Base-by-base conservation (phyloP, 1,140 invertebrate species). In the Pachypeltis micranthus region DNA sequence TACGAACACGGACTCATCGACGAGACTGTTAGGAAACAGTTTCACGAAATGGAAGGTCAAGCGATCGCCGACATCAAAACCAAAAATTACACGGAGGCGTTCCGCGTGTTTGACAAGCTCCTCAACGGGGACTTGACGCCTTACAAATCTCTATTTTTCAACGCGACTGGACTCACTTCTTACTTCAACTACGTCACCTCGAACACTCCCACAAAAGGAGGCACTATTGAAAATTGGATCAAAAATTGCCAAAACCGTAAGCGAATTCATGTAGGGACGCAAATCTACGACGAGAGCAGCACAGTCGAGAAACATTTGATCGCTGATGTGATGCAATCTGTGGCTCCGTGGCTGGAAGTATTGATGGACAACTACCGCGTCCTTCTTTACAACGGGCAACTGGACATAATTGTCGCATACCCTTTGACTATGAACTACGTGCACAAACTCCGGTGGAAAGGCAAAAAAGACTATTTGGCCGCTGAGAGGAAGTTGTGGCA, bases 331-430 rank as follows among this genome's bases (percentile, higher is more conserved):
- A 90, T 93, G 85, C 79, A 90, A 68, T 89, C 87, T 0, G 82
- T 91, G 23, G 85, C 86, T 44, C 82, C 83, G 1, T 86, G 85
- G 81, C 75, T 95, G 57, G 76, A 81, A 3, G 83, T 86, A 61
- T 72, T 95, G 0, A 63, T 81, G 78, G 67, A 82, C 61, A 65
- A 67, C 54, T 90, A 89, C 68, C 81, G 80, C 71, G 81, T 86
- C 4, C 76, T 88, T 7, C 77, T 87, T 47, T 93, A 91, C 71
- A 91, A 83, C 71, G 90, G 90, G 0, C 88, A 92, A 69, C 69
- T 92, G 29, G 90, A 93, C 70, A 85, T 93, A n/a, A 90, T 91
- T 69, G 84, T 90, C 1, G 84, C 88, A 0, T 89, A 89, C 72
- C 84, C 87, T 0, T 70, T 87, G 34, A 91, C 88, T 0, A 80